phyloP scores from a whole-genome alignment of 2,888 invertebrate genomes.

The Phytoseiulus persimilis region DNA sequence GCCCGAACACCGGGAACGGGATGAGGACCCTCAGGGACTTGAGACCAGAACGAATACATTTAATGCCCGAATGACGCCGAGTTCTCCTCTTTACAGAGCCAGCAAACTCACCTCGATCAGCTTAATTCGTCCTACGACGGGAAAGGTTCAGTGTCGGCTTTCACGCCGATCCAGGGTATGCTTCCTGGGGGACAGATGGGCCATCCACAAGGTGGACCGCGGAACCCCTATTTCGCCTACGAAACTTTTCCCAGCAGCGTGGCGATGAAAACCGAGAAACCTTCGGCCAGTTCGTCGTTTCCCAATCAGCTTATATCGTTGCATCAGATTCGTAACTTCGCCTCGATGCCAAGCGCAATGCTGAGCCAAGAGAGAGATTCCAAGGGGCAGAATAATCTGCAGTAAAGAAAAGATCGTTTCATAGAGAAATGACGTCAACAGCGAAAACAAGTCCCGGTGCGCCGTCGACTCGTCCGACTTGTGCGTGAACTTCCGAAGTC shows the following conservation, averaged over 20 bases:
- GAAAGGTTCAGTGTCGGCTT: slow-evolving; percentile 57
- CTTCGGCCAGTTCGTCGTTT: slow-evolving; percentile 57
- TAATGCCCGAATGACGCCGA: not conserved
- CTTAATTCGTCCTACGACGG: slow-evolving; percentile 36
- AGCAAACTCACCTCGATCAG: slow-evolving; percentile 36
- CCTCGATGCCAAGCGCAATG: slow-evolving; percentile 67
- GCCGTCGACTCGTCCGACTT: not conserved
- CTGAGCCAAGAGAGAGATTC: slow-evolving; percentile 50
- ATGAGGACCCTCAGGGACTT: no score
- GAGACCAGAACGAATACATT: no score
- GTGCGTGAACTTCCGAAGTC: not conserved
- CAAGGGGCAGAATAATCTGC: slow-evolving; percentile 36
- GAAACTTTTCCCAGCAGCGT: slow-evolving; percentile 72
- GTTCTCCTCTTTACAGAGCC: not conserved
- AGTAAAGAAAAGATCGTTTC: not conserved
- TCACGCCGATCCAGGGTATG: slow-evolving; percentile 61
- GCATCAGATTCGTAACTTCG: slow-evolving; percentile 92
- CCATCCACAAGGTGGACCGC: slow-evolving; percentile 48
- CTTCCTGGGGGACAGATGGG: slow-evolving; percentile 42
- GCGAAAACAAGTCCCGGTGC: not conserved
- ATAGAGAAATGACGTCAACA: not conserved
- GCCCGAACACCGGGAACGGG: no score
- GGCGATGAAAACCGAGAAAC: slow-evolving; percentile 42
- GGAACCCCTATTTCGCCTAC: slow-evolving; percentile 61
- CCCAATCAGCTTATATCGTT: slow-evolving; percentile 88